Base-by-base conservation (phyloP, 2,113 vertebrate species). In the Cervus canadensis region DNA sequence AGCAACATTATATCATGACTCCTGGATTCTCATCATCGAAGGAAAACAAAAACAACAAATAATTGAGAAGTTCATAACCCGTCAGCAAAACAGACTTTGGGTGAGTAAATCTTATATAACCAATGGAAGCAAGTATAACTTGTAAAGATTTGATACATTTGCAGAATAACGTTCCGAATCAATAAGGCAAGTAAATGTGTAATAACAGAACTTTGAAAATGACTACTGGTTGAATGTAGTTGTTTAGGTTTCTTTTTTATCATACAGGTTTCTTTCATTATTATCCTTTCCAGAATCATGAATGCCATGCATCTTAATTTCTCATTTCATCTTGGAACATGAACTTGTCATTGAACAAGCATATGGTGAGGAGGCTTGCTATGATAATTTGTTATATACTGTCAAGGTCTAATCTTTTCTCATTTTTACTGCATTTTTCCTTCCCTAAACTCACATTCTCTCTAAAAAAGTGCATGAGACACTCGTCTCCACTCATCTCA, bases 1-100 rank as follows among this genome's bases (percentile, higher is more conserved):
- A 83, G 96, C 95, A 98, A 98, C 95, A 48, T 87, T 85, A 87
- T 59, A 93, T 93, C 92, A 95, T 82, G 45, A 97, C 74, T 97
- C 79, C 56, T 95, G 82, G 60, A 96, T 90, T 96, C 33, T 92
- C 89, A 78, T 89, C 94, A 78, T 60, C 50, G 64, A 92, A 90
- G 89, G 36, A 87, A 98, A 97, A 87, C 62, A 96, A 91, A 64
- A 95, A 92, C 60, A 98, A 89, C 78, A 97, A 97, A 88, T 93
- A 98, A 97, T 59, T 28, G 33, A 91, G 33, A 45, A 86, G 79
- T 93, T 94, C 89, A 95, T 95, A 95, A 97, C 89, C 89, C 56
- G 54, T 85, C 36, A 82, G 57, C 26, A 84, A 94, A 94, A 97
- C 15, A 85, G 59, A 90, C 11, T 81, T 96, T 89, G 48, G 64